Conservation (phyloP, 1,140 invertebrate genomes). For the Bombus polaris region DNA sequence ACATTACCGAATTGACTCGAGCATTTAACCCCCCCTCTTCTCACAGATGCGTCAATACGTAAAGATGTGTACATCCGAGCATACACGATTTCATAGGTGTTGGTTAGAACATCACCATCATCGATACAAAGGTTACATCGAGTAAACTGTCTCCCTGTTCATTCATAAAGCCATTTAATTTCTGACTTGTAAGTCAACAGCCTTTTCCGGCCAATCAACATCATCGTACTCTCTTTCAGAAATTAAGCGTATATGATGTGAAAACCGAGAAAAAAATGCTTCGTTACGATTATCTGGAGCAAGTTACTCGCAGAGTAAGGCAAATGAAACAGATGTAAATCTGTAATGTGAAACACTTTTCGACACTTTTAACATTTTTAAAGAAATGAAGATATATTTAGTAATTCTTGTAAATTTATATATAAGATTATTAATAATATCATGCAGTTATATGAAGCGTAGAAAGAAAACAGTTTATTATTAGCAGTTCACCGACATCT, state of each 20-base stretch:
- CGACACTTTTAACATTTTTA: background rate
- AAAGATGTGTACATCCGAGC: constrained; percentile 5
- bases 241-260: too few species aligned
- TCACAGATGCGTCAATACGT: constrained; percentile 32
- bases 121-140: constrained; percentile 44
- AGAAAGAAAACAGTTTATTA: background rate
- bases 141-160: constrained; percentile 56
- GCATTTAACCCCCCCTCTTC: constrained; percentile 73
- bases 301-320: background rate
- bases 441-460: background rate
- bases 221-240: constrained; percentile 3
- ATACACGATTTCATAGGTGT: constrained; percentile 3
- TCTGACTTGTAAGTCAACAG: constrained; percentile 70
- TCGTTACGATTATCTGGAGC: too few species aligned
- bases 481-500: background rate
- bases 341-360: background rate
- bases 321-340: background rate
- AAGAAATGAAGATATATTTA: background rate
- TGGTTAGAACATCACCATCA: constrained; percentile 31
- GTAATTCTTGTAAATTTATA: background rate
- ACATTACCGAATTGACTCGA: constrained; percentile 78
- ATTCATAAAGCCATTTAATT: constrained; percentile 75
- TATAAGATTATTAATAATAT: background rate
- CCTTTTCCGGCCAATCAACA: constrained; percentile 67
- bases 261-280: background rate